Evolutionary conservation across 2,113 vertebrate species (phyloP).

Genomic region (Trogon melanurus): DNA sequence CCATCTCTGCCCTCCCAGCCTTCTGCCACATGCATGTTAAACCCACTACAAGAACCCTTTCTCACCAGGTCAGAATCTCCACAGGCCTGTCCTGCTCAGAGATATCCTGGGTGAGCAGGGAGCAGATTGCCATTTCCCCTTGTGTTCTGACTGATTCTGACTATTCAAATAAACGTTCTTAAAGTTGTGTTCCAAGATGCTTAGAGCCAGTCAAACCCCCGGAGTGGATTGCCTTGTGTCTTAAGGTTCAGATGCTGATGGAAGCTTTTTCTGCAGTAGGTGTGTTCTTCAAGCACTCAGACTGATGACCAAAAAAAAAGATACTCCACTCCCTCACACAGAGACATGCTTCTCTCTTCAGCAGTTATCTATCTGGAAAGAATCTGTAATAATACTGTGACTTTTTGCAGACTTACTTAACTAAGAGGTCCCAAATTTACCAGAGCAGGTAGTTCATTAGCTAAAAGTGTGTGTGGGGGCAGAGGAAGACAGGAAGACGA

Average conservation of each 20-base stretch:
- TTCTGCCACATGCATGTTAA: rapidly evolving
- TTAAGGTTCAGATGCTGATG: background rate
- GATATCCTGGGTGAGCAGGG: too few relatives aligned
- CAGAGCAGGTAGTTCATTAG: background rate
- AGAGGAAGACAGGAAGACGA: background rate
- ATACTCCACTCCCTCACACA: background rate
- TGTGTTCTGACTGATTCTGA: rapidly evolving
- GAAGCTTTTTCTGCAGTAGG: background rate
- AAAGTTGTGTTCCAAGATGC: background rate
- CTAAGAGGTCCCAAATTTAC: background rate
- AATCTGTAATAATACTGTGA: background rate
- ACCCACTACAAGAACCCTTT: rapidly evolving
- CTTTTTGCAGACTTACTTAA: background rate
- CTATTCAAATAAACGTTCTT: background rate
- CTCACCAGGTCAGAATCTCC: background rate
- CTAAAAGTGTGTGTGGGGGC: too few relatives aligned
- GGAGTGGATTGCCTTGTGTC: background rate
- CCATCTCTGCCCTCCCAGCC: background rate
- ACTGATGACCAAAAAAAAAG: background rate
- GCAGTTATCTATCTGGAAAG: background rate
- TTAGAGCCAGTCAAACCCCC: background rate
- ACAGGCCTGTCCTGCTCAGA: background rate
- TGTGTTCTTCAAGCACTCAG: rapidly evolving
- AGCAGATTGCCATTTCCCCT: background rate
- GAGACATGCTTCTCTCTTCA: background rate